These are phyloP conservation scores for Carapus acus DNA, from an alignment of 2,797 vertebrate genomes.

Conservation along the genomic window DNA sequence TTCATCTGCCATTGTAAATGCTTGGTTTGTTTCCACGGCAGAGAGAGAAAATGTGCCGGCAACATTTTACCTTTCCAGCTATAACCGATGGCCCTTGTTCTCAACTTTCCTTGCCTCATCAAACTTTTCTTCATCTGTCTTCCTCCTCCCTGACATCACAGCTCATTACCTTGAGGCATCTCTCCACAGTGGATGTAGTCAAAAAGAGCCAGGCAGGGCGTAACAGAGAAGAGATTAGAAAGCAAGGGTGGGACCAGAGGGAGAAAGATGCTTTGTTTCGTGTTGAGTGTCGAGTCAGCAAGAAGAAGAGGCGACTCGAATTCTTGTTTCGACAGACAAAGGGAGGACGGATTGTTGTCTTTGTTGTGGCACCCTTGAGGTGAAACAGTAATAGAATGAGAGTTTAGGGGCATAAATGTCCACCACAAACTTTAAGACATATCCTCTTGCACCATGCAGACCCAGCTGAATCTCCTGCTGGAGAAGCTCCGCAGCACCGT, in stretches of 20 bases:
- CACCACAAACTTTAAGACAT: slow-evolving; percentile 15
- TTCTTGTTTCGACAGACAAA: slow-evolving; percentile 5
- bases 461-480: slow-evolving; percentile 91
- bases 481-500: slow-evolving; percentile 98
- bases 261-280: slow-evolving; percentile 51
- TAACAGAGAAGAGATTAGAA: slow-evolving; percentile 56
- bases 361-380: slow-evolving; percentile 1
- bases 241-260: slow-evolving; percentile 43
- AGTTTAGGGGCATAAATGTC: background rate
- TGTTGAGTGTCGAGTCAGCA: slow-evolving; percentile 62
- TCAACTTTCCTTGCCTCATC: slow-evolving; percentile 58
- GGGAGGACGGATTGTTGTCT: background rate
- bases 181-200: slow-evolving; percentile 70
- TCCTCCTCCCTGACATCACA: slow-evolving; percentile 37
- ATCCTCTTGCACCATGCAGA: slow-evolving; percentile 72
- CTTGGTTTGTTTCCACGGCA: no score
- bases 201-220: slow-evolving; percentile 74
- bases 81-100: slow-evolving; percentile 19
- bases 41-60: no score
- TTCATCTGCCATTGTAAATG: no score
- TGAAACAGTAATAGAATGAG: no score
- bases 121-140: slow-evolving; percentile 64
- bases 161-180: slow-evolving; percentile 71
- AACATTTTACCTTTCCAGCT: slow-evolving; percentile 13
- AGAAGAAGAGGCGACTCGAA: slow-evolving; percentile 26